A percentile compares a stretch with the other conserved stretches of the same genome.
Evolutionary conservation across 2,113 vertebrate species (phyloP).

Genomic region (Dromiciops gliroides): DNA sequence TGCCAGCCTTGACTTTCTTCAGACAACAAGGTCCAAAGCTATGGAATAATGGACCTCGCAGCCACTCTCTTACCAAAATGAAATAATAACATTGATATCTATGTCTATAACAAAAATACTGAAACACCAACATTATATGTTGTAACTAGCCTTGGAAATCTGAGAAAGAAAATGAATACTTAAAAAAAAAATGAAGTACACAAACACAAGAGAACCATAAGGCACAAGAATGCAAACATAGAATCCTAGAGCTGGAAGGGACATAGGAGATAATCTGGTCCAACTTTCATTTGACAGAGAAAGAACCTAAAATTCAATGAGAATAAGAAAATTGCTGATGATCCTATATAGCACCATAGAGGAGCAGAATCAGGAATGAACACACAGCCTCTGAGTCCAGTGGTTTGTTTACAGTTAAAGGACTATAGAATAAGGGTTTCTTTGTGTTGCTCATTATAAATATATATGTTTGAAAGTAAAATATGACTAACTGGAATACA

Average conservation of each 20-base stretch:
- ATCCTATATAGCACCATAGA: conserved; percentile 10
- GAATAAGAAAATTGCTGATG: conserved; percentile 32
- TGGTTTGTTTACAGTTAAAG: neutral
- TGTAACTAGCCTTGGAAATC: conserved; percentile 44
- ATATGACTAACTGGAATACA: conserved; percentile 42
- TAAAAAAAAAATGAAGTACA: neutral
- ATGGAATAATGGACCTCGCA: neutral
- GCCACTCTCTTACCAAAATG: conserved; percentile 57
- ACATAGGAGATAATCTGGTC: conserved; percentile 28
- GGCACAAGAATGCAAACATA: conserved; percentile 38
- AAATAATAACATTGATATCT: conserved; percentile 64
- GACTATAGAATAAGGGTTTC: conserved; percentile 9
- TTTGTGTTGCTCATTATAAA: conserved; percentile 45
- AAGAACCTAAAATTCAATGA: conserved; percentile 42
- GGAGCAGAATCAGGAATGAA: neutral
- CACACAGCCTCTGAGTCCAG: neutral
- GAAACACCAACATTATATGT: conserved; percentile 58
- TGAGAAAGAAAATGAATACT: conserved; percentile 60
- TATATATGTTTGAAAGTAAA: conserved; percentile 52
- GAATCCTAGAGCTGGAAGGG: neutral
- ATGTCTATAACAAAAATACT: conserved; percentile 67
- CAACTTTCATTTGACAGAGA: conserved; percentile 33
- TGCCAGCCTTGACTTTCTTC: conserved; percentile 17
- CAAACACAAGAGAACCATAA: conserved; percentile 3
- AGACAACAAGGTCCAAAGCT: conserved; percentile 55